Conservation (phyloP, 2,888 invertebrate species). For the Drosophila paranaensis region DNA sequence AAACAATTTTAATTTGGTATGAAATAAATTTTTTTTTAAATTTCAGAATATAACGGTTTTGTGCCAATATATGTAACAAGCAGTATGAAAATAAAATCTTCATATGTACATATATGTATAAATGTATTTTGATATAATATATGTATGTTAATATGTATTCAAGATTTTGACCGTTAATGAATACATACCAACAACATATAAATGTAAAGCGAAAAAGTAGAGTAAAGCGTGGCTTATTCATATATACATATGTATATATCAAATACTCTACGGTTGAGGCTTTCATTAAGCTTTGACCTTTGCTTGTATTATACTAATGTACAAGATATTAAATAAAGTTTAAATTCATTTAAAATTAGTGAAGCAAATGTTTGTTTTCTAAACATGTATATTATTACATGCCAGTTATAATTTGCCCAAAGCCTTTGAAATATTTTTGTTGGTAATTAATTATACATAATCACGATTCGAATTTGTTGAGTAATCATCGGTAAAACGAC, state of each 20-base stretch:
- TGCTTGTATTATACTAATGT: not conserved
- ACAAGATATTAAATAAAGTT: not conserved
- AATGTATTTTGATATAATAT: conserved; percentile 6
- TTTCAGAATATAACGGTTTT: no score
- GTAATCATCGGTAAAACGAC: conserved; percentile 84
- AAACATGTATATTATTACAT: not conserved
- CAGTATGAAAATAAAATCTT: no score
- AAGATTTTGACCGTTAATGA: conserved; percentile 12
- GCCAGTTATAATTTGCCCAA: conserved; percentile 32
- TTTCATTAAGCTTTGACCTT: not conserved
- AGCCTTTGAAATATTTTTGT: conserved; percentile 9
- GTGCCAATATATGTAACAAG: no score
- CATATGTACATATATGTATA: conserved; percentile 46
- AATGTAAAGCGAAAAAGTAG: not conserved
- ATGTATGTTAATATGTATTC: conserved; percentile 6
- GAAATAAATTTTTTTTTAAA: not conserved
- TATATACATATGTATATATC: not conserved
- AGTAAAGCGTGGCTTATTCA: not conserved
- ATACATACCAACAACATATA: not conserved
- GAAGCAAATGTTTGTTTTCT: not conserved
- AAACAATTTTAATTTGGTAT: not conserved
- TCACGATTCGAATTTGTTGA: conserved; percentile 80
- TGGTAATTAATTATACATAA: conserved; percentile 82
- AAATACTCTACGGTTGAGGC: not conserved
- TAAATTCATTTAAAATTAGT: not conserved